Percentiles rank a stretch among this genome's conserved stretches.
These are phyloP conservation scores for Brachionus plicatilis DNA, from an alignment of 1,140 invertebrate genomes.

Conservation along the genomic window DNA sequence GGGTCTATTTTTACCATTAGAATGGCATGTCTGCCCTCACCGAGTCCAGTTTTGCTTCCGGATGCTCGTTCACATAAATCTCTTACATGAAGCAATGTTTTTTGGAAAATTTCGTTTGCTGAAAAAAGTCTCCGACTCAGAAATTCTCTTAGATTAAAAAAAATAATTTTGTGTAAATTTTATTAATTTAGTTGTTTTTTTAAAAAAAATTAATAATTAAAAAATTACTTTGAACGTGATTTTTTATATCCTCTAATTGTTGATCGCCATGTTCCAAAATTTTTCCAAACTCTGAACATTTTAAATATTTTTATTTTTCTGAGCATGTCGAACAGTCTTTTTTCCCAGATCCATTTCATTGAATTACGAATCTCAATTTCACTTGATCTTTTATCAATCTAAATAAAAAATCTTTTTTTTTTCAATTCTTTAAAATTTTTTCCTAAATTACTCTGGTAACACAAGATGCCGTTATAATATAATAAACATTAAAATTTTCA, in stretches of 20 bases:
- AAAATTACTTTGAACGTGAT: not conserved
- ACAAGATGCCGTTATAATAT: not conserved
- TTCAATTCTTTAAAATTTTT: not conserved
- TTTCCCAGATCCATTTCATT: constrained; percentile 54
- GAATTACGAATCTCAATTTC: constrained; percentile 47
- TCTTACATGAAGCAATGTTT: constrained; percentile 50
- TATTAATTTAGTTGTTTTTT: not conserved
- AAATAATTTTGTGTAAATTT: not conserved
- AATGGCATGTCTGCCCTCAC: constrained; percentile 46
- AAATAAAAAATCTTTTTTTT: not conserved
- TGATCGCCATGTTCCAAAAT: not conserved
- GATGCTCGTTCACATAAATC: constrained; percentile 50
- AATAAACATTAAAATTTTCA: constrained; percentile 39
- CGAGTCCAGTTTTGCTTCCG: constrained; percentile 46
- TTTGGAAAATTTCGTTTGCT: constrained; percentile 54
- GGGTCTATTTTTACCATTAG: constrained; percentile 47
- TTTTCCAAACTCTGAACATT: constrained; percentile 47
- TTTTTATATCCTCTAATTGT: not conserved
- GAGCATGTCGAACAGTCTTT: constrained; percentile 49
- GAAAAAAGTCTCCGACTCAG: constrained; percentile 47
- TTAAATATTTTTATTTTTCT: constrained; percentile 49
- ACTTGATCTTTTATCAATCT: not conserved
- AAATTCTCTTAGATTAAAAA: not conserved
- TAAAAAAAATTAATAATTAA: not conserved
- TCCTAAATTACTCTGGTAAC: not conserved